Percentiles rank a stretch among this genome's conserved stretches.
Conservation (phyloP, 2,797 vertebrate genomes). For the Neomorphus geoffroyi region DNA sequence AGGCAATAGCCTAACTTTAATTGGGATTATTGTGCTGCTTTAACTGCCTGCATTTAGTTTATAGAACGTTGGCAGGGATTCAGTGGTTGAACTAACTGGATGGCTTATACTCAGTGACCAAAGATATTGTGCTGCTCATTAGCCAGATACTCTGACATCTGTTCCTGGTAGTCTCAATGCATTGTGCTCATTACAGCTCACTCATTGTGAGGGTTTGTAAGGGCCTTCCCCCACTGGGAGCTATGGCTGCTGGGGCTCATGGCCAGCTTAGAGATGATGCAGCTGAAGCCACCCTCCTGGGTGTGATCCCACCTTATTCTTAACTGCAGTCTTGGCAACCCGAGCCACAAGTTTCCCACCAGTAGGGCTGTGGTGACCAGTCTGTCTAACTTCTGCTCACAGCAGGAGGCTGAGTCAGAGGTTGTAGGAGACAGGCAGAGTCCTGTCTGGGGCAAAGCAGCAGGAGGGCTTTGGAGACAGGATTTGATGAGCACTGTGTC, state of each 20-base stretch:
- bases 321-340: background rate
- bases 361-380: background rate
- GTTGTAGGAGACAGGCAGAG: background rate
- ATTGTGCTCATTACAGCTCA: background rate
- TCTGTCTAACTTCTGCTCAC: background rate
- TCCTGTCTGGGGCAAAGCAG: background rate
- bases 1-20: background rate
- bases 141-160: background rate
- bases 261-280: background rate
- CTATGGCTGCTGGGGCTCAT: accelerated
- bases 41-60: background rate
- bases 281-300: background rate
- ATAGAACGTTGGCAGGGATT: background rate
- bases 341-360: background rate
- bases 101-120: background rate
- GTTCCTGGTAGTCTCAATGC: background rate
- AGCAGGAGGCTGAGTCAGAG: background rate
- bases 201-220: background rate
- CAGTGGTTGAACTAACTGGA: accelerated
- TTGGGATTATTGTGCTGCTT: background rate
- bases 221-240: accelerated
- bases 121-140: background rate
- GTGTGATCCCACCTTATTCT: background rate
- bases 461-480: background rate
- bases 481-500: background rate